Evolutionary conservation across 2,888 invertebrate genomes (phyloP), one percentile per base, ranked within the genome.

Genomic region (Callimorpha dominula): DNA sequence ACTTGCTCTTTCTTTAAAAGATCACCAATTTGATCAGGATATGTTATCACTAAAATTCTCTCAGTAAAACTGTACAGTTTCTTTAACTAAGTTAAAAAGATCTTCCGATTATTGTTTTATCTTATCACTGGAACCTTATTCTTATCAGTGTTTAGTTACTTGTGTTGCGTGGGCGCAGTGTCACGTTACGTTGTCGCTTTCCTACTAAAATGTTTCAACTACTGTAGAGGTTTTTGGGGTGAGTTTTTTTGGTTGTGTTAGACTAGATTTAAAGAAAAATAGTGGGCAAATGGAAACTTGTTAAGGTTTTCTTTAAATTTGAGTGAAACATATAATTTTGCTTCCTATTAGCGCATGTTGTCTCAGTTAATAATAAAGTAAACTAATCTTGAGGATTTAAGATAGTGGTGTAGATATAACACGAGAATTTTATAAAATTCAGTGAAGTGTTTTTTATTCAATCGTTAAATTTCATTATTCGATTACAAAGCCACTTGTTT

Each of bases 101-200:
- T 92, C 89, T 90, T 82, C 82, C 85, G 90, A 91, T 91, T 88
- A 90, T 86, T 87, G 86, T 86, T 85, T 90, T 91, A 93, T 93
- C 93, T 93, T 90, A 93, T 93, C 93, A 76, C 64, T 12, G 70
- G 65, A 68, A 78, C 79, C 77, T 78, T 76, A 78, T 76, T 78
- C 79, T 85, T 85, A 85, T 85, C 85, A 68, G 65, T 76, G 80
- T 80, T 81, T 84, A 85, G 85, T 82, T 78, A 73, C 70, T 71
- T 77, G 72, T 65, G 65, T 76, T 78, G 76, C 76, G 77, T 75
- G 60, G 50, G 62, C 74, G 69, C 54, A 68, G 76, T 77, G 69
- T 78, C 79, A 81, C 83, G 81, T 80, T 76, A 75, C 74, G 65
- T 76, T 74, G 66, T 72, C 43, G 43, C 43, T 64, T 52, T 46